Percentiles rank a stretch among this genome's conserved stretches.
Evolutionary conservation across 1,140 invertebrate genomes (phyloP).

Genomic region (Hyles vespertilio): DNA sequence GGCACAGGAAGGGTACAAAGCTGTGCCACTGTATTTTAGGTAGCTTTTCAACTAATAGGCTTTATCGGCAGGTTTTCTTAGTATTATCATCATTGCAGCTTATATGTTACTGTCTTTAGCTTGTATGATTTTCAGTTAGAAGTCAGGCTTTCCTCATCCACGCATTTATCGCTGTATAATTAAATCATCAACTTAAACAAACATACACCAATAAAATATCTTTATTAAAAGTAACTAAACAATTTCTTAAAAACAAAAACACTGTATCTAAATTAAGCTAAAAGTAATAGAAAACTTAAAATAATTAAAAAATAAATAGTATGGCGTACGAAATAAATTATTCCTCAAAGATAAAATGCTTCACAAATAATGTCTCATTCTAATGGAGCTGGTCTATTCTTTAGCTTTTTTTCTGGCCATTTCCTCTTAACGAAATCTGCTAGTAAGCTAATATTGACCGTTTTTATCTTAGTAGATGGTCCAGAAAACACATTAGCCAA

Average conservation of each 20-base stretch:
- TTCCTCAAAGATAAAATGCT: constrained; percentile 23
- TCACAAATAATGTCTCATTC: constrained; percentile 16
- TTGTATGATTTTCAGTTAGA: neutral
- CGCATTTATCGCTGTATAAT: neutral
- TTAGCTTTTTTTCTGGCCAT: constrained; percentile 55
- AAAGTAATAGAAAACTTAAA: constrained; percentile 2
- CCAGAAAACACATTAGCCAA: constrained; percentile 40
- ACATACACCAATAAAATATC: no score
- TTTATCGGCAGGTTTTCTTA: no score
- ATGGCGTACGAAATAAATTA: neutral
- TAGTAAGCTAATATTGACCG: constrained; percentile 33
- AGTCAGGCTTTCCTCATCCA: neutral
- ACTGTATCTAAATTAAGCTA: constrained; percentile 2
- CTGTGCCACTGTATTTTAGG: no score
- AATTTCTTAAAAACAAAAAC: no score
- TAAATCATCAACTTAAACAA: no score
- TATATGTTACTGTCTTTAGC: no score
- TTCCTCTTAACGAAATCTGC: constrained; percentile 52
- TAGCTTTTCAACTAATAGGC: no score
- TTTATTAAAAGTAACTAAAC: no score
- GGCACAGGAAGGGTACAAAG: no score
- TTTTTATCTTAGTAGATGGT: constrained; percentile 33
- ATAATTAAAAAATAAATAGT: constrained; percentile 1
- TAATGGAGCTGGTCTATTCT: constrained; percentile 43
- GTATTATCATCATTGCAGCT: no score